Evolutionary conservation across 1,140 invertebrate species (phyloP).

Genomic region (Lasioglossum baleicum): DNA sequence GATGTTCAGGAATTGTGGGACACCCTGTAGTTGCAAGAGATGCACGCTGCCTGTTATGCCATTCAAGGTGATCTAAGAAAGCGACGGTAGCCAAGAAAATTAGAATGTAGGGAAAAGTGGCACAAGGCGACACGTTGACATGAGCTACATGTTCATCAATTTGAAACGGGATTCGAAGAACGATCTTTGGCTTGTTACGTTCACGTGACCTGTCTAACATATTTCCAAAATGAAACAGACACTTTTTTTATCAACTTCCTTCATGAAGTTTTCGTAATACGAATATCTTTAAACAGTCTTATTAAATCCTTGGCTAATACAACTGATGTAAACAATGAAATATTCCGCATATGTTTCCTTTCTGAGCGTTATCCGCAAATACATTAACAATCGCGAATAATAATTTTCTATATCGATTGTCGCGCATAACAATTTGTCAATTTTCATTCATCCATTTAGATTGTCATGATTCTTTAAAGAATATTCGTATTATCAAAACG

Average conservation of each 20-base stretch:
- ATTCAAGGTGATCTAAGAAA: background rate
- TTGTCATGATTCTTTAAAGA: background rate
- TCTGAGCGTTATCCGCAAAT: too few species aligned
- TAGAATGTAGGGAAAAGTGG: slow-evolving; percentile 40
- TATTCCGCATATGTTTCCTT: too few species aligned
- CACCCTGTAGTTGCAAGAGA: slow-evolving; percentile 12
- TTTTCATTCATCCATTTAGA: background rate
- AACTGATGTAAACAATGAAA: too few species aligned
- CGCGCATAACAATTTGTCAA: background rate
- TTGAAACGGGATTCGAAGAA: slow-evolving; percentile 13
- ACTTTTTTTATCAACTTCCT: background rate
- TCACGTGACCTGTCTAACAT: background rate
- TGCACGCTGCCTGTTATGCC: background rate
- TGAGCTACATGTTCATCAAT: slow-evolving; percentile 22
- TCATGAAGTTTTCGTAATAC: background rate
- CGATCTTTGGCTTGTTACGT: slow-evolving; percentile 25
- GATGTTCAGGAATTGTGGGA: too few species aligned
- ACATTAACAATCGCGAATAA: too few species aligned
- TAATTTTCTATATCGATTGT: too few species aligned
- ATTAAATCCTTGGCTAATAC: too few species aligned
- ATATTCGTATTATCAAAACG: background rate
- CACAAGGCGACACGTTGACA: slow-evolving; percentile 49
- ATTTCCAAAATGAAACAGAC: slow-evolving; percentile 6
- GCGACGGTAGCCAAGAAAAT: background rate
- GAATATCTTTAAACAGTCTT: too few species aligned